Evolutionary conservation across 2,113 vertebrate species (phyloP).

Genomic region (Seriola quinqueradiata): DNA sequence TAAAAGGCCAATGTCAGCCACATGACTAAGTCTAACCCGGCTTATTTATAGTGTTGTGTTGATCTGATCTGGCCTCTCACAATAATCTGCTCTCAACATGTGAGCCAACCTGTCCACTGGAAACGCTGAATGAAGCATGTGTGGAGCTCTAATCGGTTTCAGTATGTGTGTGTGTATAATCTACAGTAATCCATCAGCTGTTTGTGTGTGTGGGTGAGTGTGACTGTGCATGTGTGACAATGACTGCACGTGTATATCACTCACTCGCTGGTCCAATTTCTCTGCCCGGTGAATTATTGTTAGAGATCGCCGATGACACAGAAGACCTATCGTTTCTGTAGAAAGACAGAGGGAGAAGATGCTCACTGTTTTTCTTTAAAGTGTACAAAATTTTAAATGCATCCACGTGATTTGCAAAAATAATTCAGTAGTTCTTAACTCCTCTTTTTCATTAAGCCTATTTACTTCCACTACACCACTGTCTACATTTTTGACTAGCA

Average conservation of each 20-base stretch:
- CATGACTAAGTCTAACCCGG: neutral
- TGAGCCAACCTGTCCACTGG: constrained; percentile 34
- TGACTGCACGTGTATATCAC: constrained; percentile 51
- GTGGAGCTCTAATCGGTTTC: constrained; percentile 40
- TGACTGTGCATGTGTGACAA: constrained; percentile 12
- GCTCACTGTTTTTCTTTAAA: neutral
- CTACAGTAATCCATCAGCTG: constrained; percentile 19
- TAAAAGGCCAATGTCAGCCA: neutral
- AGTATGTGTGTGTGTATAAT: constrained; percentile 35
- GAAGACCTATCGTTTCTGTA: constrained; percentile 71
- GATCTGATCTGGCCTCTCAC: constrained; percentile 38
- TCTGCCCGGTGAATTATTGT: constrained; percentile 76
- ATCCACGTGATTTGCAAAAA: neutral
- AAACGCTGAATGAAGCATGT: constrained; percentile 32
- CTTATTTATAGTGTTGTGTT: constrained; percentile 13
- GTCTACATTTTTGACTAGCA: neutral
- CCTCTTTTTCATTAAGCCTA: neutral
- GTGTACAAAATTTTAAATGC: neutral
- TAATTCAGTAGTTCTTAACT: neutral
- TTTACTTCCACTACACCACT: neutral
- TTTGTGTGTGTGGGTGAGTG: constrained; percentile 8
- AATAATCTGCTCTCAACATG: constrained; percentile 29
- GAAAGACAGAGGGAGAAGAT: neutral
- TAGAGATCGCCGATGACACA: constrained; percentile 64
- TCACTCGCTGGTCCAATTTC: constrained; percentile 66